Conservation (phyloP, 2,888 invertebrate genomes). For the Acheta domesticus region DNA sequence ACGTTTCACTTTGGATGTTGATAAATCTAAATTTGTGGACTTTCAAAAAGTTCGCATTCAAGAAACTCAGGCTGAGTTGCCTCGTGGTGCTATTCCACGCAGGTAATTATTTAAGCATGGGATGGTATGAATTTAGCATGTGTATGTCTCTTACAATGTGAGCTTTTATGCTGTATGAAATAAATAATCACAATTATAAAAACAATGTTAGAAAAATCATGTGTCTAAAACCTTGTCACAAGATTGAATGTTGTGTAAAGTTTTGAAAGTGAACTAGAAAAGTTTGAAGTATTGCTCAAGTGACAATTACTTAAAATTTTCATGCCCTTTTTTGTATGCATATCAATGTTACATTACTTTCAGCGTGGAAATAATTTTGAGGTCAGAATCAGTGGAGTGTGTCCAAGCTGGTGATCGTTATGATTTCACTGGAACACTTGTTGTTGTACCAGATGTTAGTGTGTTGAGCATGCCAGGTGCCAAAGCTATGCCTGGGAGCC, state of each 20-base stretch:
- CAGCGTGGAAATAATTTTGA: slow-evolving; percentile 84
- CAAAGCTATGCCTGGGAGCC: slow-evolving; percentile 73
- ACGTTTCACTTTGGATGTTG: slow-evolving; percentile 85
- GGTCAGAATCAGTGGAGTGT: slow-evolving; percentile 94
- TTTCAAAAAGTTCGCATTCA: slow-evolving; percentile 98
- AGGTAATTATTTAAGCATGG: slow-evolving; percentile 52
- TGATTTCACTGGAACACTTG: slow-evolving; percentile 92
- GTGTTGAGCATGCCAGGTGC: slow-evolving; percentile 82
- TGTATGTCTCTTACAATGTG: neutral
- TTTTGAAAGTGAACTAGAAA: no score
- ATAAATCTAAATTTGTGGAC: slow-evolving; percentile 93
- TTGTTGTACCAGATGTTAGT: slow-evolving; percentile 95
- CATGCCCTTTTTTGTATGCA: no score
- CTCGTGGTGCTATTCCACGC: slow-evolving; percentile 93
- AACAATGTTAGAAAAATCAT: no score
- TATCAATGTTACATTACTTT: slow-evolving; percentile 22
- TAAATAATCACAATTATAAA: no score
- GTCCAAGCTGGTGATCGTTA: slow-evolving; percentile 86
- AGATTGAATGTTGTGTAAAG: no score
- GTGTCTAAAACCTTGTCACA: no score
- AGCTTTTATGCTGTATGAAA: no score
- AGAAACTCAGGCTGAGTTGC: slow-evolving; percentile 95
- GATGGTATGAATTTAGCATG: neutral
- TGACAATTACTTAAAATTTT: no score
- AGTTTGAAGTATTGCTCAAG: no score